Conservation (phyloP, 2,888 invertebrate species). For the Trileptium ribeirensis region DNA sequence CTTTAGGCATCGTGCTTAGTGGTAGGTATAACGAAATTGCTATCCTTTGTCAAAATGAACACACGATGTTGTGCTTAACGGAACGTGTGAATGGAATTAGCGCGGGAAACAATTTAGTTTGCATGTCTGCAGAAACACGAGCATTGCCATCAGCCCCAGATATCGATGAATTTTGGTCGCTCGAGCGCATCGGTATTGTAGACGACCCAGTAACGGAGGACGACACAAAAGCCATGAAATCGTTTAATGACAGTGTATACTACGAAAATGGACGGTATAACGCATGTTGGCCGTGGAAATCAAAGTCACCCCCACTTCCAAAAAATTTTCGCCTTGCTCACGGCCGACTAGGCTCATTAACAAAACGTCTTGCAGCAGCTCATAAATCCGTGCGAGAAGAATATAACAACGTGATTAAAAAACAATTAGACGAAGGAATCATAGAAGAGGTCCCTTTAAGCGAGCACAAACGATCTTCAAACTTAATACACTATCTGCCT, state of each 20-base stretch:
- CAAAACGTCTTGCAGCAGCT: neutral
- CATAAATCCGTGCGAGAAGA: neutral
- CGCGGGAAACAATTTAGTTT: no score
- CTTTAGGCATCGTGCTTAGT: no score
- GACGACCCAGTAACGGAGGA: neutral
- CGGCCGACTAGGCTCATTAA: neutral
- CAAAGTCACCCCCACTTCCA: neutral
- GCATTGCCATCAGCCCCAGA: no score
- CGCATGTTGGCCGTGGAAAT: slow-evolving; percentile 5
- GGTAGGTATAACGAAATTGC: no score
- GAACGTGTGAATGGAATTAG: no score
- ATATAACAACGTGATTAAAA: neutral
- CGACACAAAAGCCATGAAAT: neutral
- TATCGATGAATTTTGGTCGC: slow-evolving; percentile 3
- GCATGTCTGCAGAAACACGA: no score
- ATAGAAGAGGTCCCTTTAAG: slow-evolving; percentile 7
- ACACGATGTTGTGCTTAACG: no score
- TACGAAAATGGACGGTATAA: neutral
- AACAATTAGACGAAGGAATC: neutral
- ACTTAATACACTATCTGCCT: no score
- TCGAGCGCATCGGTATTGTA: slow-evolving; percentile 4
- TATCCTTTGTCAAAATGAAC: no score
- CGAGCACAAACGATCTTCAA: no score
- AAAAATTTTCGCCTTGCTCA: neutral
- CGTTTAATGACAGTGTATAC: neutral